Percentiles rank a stretch among this genome's conserved stretches.
Conservation (phyloP, 2,888 invertebrate species). For the Harmothoe impar region DNA sequence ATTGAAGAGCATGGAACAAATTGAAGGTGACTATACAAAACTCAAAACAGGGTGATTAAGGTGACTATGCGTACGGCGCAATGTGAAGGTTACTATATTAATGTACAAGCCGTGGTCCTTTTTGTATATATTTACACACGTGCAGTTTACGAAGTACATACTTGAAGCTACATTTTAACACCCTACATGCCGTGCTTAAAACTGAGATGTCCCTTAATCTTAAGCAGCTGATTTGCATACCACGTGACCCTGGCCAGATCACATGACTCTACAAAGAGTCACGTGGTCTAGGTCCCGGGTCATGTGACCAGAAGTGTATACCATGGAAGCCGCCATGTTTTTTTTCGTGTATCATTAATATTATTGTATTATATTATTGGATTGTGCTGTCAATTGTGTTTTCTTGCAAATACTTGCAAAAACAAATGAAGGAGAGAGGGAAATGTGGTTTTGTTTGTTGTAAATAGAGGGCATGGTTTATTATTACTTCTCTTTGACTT, state of each 20-base stretch:
- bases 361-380: not conserved
- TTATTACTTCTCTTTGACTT: slow-evolving; percentile 21
- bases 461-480: slow-evolving; percentile 23
- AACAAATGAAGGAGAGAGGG: not conserved
- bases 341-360: slow-evolving; percentile 53
- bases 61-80: not conserved
- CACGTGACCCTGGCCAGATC: slow-evolving; percentile 15
- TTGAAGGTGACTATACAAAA: slow-evolving; percentile 10
- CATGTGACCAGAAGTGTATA: not conserved
- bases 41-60: not conserved
- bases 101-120: not conserved
- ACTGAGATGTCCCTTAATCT: not conserved
- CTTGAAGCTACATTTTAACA: slow-evolving; percentile 42
- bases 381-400: not conserved
- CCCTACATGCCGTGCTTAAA: slow-evolving; percentile 32
- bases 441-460: slow-evolving; percentile 49
- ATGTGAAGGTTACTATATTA: not conserved
- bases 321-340: slow-evolving; percentile 40
- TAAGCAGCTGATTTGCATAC: slow-evolving; percentile 46
- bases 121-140: slow-evolving; percentile 32
- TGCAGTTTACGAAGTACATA: slow-evolving; percentile 13
- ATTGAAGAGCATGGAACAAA: not conserved
- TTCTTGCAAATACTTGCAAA: slow-evolving; percentile 23
- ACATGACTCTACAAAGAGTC: not conserved
- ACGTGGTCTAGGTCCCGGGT: not conserved